These are phyloP conservation scores for Sciurus carolinensis DNA, from an alignment of 2,797 vertebrate species.

Conservation along the genomic window DNA sequence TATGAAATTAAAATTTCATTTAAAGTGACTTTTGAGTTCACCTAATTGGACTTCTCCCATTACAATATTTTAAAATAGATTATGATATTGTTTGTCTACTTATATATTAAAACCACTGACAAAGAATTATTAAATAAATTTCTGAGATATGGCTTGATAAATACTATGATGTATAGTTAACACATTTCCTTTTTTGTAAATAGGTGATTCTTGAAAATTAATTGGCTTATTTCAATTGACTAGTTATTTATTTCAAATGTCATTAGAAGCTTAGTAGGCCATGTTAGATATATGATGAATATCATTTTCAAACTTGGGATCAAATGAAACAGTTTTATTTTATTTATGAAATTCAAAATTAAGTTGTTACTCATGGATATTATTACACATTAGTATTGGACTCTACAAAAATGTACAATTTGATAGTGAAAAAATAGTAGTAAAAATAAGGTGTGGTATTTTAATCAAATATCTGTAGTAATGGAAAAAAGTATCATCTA, in stretches of 20 bases:
- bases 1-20: background rate
- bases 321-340: background rate
- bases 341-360: background rate
- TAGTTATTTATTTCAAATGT: constrained; percentile 11
- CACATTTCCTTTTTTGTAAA: background rate
- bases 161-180: background rate
- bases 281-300: constrained; percentile 39
- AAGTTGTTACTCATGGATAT: background rate
- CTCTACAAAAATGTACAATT: background rate
- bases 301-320: background rate
- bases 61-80: constrained; percentile 39
- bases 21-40: background rate
- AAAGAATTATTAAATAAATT: background rate
- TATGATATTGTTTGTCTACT: background rate
- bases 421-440: background rate
- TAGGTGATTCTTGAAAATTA: constrained; percentile 31
- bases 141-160: background rate
- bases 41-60: background rate
- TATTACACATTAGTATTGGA: background rate
- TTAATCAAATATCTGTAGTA: constrained; percentile 46
- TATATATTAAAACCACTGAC: background rate
- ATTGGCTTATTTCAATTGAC: constrained; percentile 12
- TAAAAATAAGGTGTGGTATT: background rate
- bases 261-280: background rate
- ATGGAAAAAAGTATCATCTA: background rate